A percentile compares a stretch with the other conserved stretches of the same genome.
Evolutionary conservation across 2,113 vertebrate genomes (phyloP).

Genomic region (Sigmodon hispidus): DNA sequence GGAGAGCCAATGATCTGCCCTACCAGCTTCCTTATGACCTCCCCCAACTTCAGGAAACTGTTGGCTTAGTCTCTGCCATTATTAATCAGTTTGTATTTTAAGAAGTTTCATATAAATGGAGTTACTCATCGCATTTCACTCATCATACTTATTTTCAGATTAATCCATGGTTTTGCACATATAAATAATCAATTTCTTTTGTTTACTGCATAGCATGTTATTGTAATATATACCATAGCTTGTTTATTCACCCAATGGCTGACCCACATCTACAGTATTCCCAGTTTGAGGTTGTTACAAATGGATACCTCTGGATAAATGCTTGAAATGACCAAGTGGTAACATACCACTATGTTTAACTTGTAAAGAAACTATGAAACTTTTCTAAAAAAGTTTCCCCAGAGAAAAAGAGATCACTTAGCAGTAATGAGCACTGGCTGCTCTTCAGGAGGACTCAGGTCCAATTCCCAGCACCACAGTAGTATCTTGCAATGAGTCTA

Average conservation of each 20-base stretch:
- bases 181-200: neutral
- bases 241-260: neutral
- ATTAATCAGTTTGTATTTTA: neutral
- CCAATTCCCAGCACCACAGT: neutral
- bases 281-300: neutral
- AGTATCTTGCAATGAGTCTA: neutral
- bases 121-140: neutral
- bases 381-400: neutral
- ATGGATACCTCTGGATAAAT: neutral
- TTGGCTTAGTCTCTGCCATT: neutral
- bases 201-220: neutral
- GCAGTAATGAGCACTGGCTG: neutral
- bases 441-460: neutral
- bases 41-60: neutral
- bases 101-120: neutral
- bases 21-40: neutral
- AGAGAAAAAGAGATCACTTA: neutral
- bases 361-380: neutral
- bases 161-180: neutral
- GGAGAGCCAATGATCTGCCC: neutral
- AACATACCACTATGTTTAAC: neutral
- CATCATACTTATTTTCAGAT: neutral
- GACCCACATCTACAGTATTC: neutral
- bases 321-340: neutral
- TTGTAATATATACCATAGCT: neutral